Conservation (phyloP, 2,797 vertebrate genomes). For the Crocodylus rhombifer region DNA sequence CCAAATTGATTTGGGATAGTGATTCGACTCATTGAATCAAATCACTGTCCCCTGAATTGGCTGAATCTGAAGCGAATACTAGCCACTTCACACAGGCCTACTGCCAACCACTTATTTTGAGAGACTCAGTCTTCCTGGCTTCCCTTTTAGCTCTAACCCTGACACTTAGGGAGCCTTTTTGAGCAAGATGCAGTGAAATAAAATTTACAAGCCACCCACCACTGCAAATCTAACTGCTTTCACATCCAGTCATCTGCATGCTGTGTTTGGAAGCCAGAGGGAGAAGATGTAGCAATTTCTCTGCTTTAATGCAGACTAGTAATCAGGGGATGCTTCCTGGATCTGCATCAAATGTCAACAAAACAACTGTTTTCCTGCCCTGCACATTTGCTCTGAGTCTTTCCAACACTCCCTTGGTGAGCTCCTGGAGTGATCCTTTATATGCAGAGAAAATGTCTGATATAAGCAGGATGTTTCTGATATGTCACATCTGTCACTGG, state of each 20-base stretch:
- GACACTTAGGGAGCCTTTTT: background rate
- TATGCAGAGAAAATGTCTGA: background rate
- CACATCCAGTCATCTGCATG: background rate
- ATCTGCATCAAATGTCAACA: background rate
- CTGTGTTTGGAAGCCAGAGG: background rate
- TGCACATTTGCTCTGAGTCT: background rate
- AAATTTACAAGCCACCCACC: background rate
- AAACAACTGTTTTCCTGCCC: background rate
- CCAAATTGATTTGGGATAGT: no score
- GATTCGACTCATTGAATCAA: no score
- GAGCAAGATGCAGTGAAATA: background rate
- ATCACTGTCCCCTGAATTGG: no score
- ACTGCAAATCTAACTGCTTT: background rate
- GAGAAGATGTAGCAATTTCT: background rate
- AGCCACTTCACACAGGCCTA: no score
- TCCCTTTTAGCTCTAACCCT: background rate
- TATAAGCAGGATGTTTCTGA: background rate
- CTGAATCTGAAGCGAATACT: no score
- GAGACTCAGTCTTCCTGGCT: background rate
- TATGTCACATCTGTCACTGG: slow-evolving; percentile 32
- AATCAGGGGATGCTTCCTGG: background rate
- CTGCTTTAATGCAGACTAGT: background rate
- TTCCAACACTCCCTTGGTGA: background rate
- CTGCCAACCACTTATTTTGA: background rate
- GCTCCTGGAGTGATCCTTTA: background rate